Base-by-base conservation (phyloP, 2,888 invertebrate species). In the Eremobia ochroleuca region DNA sequence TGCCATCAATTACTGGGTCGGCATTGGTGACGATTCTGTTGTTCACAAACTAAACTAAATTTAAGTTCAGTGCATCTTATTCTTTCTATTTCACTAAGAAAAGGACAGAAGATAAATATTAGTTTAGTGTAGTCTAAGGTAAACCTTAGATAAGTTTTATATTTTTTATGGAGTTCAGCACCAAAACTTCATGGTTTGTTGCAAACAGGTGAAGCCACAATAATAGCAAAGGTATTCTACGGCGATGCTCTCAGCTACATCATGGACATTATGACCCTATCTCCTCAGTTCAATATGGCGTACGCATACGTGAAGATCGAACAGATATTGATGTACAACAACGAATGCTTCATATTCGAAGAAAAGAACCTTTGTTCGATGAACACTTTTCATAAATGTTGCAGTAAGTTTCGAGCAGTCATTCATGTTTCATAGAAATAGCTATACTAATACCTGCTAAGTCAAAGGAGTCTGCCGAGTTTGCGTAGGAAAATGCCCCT, bases 211-310 rank as follows among this genome's bases (percentile, higher is more conserved):
- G 96, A 96, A 88, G 93, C 95, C 0, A 95, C 96, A 11, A 91
- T 96, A 37, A 68, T 96, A 68, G 93, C 94, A 3, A 95, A 93
- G 67, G 81, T 96, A 40, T 92, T 95, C 59, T 94, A 93, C 80
- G 95, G 96, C 1, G 89, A 93, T n/a, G 83, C 90, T 4, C 90
- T 93, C 2, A 82, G 87, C 58, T 92, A 91, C 68, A 90, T 92
- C 0, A 55, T 94, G 73, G 88, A 90, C 21, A 90, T 95, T 40
- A 93, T 96, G 92, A 92, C 91, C 25, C 77, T 96, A 4, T 96
- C 95, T 0, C 96, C 96, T 4, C 96, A 96, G 75, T 96, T 93
- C 87, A 96, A 96, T 81, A 93, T 96, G 91, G 96, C 94, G 2
- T 94, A 92, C 68, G 96, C 95, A 0, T 92, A 93, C 67, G 90